phyloP scores from a whole-genome alignment of 2,888 invertebrate species.

The Meta bourneti region DNA sequence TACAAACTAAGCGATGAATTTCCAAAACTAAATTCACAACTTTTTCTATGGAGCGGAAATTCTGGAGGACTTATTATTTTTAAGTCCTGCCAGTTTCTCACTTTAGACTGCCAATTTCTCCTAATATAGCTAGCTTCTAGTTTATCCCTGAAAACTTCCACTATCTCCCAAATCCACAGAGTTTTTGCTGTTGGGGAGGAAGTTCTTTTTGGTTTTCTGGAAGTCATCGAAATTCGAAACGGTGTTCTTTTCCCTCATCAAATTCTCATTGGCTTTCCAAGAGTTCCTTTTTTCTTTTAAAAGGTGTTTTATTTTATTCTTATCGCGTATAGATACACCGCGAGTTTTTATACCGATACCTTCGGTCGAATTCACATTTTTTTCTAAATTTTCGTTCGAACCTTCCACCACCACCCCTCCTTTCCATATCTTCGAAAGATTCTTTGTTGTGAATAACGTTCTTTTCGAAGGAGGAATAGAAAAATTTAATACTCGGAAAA shows the following conservation, averaged over 20 bases:
- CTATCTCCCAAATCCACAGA: no score
- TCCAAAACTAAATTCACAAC: no score
- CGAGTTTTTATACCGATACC: conserved; percentile 31
- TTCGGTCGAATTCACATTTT: conserved; percentile 25
- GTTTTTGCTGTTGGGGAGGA: not conserved
- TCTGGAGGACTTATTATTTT: no score
- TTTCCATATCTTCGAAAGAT: not conserved
- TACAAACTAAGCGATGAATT: no score
- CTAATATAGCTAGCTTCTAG: not conserved
- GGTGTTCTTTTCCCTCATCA: conserved; percentile 38
- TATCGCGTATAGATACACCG: conserved; percentile 9
- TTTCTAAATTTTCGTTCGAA: not conserved
- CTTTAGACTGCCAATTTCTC: not conserved
- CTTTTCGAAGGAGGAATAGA: not conserved
- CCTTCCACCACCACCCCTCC: not conserved
- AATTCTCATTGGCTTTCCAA: conserved; percentile 53
- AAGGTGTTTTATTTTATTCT: conserved; percentile 21
- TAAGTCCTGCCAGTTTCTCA: not conserved
- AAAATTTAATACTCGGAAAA: conserved; percentile 13
- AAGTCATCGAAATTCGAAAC: conserved; percentile 51
- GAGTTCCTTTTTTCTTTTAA: not conserved
- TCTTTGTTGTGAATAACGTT: conserved; percentile 18
- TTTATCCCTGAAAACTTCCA: not conserved
- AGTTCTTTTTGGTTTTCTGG: not conserved
- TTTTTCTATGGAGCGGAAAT: no score